A percentile compares a stretch with the other conserved stretches of the same genome.
Conservation (phyloP, 2,113 vertebrate genomes). For the Sinocyclocheilus anophthalmus region DNA sequence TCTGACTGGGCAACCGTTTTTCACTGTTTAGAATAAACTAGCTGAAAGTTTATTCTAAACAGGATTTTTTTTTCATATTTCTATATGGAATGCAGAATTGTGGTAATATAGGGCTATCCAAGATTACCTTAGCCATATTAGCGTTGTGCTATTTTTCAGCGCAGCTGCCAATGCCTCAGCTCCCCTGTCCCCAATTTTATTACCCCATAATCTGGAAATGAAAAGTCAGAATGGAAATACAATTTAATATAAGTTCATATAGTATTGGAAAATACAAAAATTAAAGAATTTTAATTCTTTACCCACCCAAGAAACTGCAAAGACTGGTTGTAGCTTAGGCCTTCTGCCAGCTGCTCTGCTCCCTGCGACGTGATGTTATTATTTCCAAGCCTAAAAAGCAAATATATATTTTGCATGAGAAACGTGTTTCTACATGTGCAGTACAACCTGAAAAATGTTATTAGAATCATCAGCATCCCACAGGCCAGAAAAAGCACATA, state of each 20-base stretch:
- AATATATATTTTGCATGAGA: not conserved
- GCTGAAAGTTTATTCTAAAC: not conserved
- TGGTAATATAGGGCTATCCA: not conserved
- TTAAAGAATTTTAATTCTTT: no score
- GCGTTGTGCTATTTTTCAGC: slow-evolving; percentile 69
- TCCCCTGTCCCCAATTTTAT: slow-evolving; percentile 79
- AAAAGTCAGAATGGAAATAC: not conserved
- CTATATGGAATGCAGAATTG: not conserved
- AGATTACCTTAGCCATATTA: slow-evolving; percentile 82
- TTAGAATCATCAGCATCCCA: not conserved
- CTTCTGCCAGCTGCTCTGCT: slow-evolving; percentile 80
- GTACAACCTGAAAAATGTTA: not conserved
- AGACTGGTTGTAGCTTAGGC: slow-evolving; percentile 75
- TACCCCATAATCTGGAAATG: slow-evolving; percentile 83
- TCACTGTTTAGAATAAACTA: not conserved
- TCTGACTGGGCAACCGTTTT: not conserved
- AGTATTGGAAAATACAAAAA: not conserved
- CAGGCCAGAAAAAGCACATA: not conserved
- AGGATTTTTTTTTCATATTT: not conserved
- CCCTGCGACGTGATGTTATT: slow-evolving; percentile 81
- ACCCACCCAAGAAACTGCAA: slow-evolving; percentile 79
- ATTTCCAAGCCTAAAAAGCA: slow-evolving; percentile 80
- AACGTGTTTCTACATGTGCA: not conserved
- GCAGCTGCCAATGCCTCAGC: slow-evolving; percentile 78
- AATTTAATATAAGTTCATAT: not conserved